Evolutionary conservation across 2,797 vertebrate genomes (phyloP).

Genomic region (Kryptopterus vitreolus): DNA sequence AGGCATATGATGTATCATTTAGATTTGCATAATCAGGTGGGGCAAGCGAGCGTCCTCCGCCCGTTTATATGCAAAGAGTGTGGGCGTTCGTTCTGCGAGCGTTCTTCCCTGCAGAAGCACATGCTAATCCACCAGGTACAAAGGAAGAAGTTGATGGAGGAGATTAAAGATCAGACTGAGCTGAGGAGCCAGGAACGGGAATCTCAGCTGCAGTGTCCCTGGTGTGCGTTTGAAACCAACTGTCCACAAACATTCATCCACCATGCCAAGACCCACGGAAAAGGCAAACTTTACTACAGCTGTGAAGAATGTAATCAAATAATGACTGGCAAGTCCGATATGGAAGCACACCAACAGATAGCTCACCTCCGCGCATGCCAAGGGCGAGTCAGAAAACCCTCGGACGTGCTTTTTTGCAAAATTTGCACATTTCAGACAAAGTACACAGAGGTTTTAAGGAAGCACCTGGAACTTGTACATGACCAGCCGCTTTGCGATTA

Average conservation of each 20-base stretch:
- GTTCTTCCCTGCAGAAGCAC: constrained; percentile 87
- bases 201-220: constrained; percentile 78
- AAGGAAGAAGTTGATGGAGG: constrained; percentile 85
- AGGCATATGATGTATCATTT: constrained; percentile 98
- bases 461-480: constrained; percentile 77
- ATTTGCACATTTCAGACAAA: constrained; percentile 79
- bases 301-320: constrained; percentile 86
- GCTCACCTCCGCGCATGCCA: constrained; percentile 71
- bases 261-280: constrained; percentile 82
- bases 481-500: constrained; percentile 56
- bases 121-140: constrained; percentile 93
- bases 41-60: constrained; percentile 82
- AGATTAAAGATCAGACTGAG: constrained; percentile 87
- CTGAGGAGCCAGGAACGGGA: constrained; percentile 79
- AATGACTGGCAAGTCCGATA: constrained; percentile 80
- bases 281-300: constrained; percentile 84
- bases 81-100: constrained; percentile 91
- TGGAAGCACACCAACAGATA: constrained; percentile 79
- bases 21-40: constrained; percentile 91
- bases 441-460: constrained; percentile 76
- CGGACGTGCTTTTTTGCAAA: constrained; percentile 72
- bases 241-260: constrained; percentile 86
- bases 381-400: constrained; percentile 63
- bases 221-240: constrained; percentile 82
- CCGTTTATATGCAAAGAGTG: constrained; percentile 92